These are phyloP conservation scores for Struthio camelus DNA, from an alignment of 2,113 vertebrate species.

Conservation along the genomic window DNA sequence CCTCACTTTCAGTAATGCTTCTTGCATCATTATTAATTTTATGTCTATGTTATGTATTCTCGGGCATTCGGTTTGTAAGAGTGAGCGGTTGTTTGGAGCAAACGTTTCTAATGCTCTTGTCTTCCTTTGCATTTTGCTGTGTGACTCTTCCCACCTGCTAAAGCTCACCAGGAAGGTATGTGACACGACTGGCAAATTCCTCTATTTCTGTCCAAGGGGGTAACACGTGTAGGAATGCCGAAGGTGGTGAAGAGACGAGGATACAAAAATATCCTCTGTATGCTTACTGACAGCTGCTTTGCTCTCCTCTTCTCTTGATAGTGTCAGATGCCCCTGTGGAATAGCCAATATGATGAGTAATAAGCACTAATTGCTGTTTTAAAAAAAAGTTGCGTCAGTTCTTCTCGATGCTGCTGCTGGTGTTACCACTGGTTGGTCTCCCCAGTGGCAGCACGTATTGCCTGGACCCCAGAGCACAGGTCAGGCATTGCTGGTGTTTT, in stretches of 20 bases:
- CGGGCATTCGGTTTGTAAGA: neutral
- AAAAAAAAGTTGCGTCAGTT: neutral
- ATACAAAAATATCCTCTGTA: slow-evolving; percentile 14
- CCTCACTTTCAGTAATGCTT: neutral
- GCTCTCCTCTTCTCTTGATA: neutral
- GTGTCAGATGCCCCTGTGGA: neutral
- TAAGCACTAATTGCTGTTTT: neutral
- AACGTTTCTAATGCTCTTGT: neutral
- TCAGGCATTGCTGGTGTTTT: neutral
- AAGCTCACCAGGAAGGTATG: slow-evolving; percentile 82
- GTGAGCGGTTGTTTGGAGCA: neutral
- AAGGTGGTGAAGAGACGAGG: slow-evolving; percentile 49
- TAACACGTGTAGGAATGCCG: neutral
- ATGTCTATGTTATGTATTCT: neutral
- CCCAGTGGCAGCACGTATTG: neutral
- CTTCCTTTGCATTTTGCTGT: slow-evolving; percentile 42
- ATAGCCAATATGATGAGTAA: neutral
- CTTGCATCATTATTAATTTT: neutral
- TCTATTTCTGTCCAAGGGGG: neutral
- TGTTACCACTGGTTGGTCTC: neutral
- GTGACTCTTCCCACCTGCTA: slow-evolving; percentile 65
- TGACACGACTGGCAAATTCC: slow-evolving; percentile 63
- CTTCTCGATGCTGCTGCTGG: neutral
- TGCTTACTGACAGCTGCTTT: neutral
- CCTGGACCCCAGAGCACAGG: neutral